Base-by-base conservation (phyloP, 2,888 invertebrate genomes). In the Agrotis ipsilon region DNA sequence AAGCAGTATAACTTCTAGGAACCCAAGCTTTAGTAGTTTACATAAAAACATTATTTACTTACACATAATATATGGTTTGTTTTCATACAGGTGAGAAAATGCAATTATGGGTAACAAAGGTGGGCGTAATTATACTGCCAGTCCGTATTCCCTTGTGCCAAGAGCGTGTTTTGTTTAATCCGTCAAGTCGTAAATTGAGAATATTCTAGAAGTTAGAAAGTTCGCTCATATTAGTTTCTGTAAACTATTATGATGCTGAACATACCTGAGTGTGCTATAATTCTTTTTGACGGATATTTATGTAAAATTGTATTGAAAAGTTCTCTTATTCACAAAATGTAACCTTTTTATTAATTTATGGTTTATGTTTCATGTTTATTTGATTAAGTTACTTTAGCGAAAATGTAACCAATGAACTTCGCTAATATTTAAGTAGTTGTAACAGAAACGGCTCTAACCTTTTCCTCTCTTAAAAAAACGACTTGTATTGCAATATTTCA, bases 91-190 rank as follows among this genome's bases (percentile, higher is more conserved):
- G 62, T 68, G 49, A n/a, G 59, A 61, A 71, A 82, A 83, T 65
- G 67, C 61, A 78, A 83, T 82, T 71, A 81, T 54, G 39, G 19
- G 21, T 60, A 63, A 72, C 67, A 72, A 72, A 78, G 72, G 72
- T 72, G 55, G 51, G 51, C 27, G 57, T 83, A 83, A 82, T 82
- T 83, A 66, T 65, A 71, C 66, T 24, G 46, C 27, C 49, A 39
- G 77, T 57, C 58, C 66, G 65, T 68, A 66, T 62, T 75, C 76
- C 72, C 61, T n/a, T 32, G 67, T 21, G 72, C 19, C 51, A 65
- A 58, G 61, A 58, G 21, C 51, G 67, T 46, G 60, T 80, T 75
- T 75, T 64, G 52, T 78, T 67, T 80, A 71, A 80, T 64, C 61
- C 61, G 21, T 67, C 57, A 75, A 19, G 63, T 70, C 13, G n/a